A percentile compares a stretch with the other conserved stretches of the same genome.
These are phyloP conservation scores for Rhadinocentrus ornatus DNA, from an alignment of 2,797 vertebrate genomes.

Conservation along the genomic window DNA sequence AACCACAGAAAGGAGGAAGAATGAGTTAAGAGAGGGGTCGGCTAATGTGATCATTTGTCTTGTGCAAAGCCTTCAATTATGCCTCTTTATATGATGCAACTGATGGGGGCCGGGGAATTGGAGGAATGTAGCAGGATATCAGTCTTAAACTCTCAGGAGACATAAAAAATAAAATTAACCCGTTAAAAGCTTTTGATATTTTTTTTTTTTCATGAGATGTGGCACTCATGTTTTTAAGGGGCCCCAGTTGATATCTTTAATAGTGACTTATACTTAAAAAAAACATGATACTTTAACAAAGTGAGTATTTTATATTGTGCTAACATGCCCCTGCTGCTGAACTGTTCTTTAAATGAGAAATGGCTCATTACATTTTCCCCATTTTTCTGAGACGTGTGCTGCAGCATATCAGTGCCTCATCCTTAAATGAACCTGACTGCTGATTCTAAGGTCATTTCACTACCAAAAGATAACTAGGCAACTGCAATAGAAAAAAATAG, in stretches of 20 bases:
- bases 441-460: conserved; percentile 37
- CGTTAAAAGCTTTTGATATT: conserved; percentile 55
- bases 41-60: conserved; percentile 80
- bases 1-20: conserved; percentile 61
- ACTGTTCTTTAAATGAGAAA: conserved; percentile 49
- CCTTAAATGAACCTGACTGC: conserved; percentile 41
- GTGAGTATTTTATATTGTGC: conserved; percentile 13
- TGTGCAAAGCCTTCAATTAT: conserved; percentile 78
- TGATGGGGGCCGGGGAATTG: conserved; percentile 49
- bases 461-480: conserved; percentile 30
- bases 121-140: conserved; percentile 55
- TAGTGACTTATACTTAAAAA: conserved; percentile 32
- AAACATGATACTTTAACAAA: conserved; percentile 19
- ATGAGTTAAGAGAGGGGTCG: conserved; percentile 65
- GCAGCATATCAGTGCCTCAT: conserved; percentile 19
- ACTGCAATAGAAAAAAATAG: conserved; percentile 4
- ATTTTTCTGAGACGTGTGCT: conserved; percentile 32
- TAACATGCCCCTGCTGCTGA: conserved; percentile 25
- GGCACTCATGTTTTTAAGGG: conserved; percentile 32
- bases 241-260: conserved; percentile 36
- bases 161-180: conserved; percentile 47
- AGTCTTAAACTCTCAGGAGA: conserved; percentile 60
- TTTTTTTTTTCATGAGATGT: conserved; percentile 23
- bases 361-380: conserved; percentile 30
- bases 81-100: conserved; percentile 73